Evolutionary conservation across 2,797 vertebrate species (phyloP), one percentile per base, ranked within the genome.

Genomic region (Geotrypetes seraphini): DNA sequence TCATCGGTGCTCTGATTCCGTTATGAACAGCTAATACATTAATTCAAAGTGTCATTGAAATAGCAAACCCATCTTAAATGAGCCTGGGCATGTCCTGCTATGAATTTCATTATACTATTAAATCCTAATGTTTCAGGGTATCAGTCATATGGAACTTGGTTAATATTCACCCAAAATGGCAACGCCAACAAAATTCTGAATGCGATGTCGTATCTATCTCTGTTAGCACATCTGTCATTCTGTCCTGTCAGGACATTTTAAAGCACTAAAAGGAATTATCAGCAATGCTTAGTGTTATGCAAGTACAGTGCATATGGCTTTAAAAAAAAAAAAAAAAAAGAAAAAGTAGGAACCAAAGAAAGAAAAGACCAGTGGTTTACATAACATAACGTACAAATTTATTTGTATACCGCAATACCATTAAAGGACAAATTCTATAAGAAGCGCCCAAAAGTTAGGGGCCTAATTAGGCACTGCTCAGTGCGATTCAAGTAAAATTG

Each of bases 81-180:
- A 54, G 31, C 47, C 35, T n/a, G 44, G 15, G 26, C 35, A 43
- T 46, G 7, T 39, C 34, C 36, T 36, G 28, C 29, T 25, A 26
- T 50, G 34, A 44, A 60, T 60, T 50, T 25, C 28, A 52, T 25
- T 36, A 34, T 39, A 17, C n/a, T 27, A n/a, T 12, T 33, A 25
- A 63, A 41, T 43, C 47, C 27, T 44, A 37, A 37, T 52, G 33
- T 39, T 43, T 51, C 18, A 36, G 25, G 15, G 22, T 47, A 58
- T 17, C 19, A 47, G 25, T 44, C 48, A 55, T 12, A 39, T 0
- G 38, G 19, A 44, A 23, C 7, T 44, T 27, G 4, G 7, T 60
- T 66, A 50, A 47, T 36, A 49, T 35, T 60, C 36, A 49, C 39
- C 12, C 47, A 26, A 61, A 72, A 42, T 10, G 23, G 41, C 28